Evolutionary conservation across 2,888 invertebrate species (phyloP), one percentile per base, ranked within the genome.

Genomic region (Dorcus hopei): DNA sequence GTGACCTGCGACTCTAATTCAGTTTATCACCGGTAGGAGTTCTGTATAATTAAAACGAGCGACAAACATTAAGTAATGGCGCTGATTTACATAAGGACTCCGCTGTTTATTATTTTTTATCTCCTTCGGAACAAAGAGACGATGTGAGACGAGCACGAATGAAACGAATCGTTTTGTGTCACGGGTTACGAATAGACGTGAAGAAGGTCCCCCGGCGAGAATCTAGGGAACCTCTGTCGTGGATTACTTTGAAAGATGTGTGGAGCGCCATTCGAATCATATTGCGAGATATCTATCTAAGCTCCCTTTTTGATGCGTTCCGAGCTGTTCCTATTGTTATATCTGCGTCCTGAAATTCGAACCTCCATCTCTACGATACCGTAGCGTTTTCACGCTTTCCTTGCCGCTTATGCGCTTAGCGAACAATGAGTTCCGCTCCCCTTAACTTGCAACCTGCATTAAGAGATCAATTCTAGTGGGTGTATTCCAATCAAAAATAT

Each of bases 201-300:
- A 61, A 65, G 68, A 69, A 64, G 65, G 69, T 70, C 70, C 72
- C 73, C 69, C 62, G 69, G 69, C 69, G 70, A 68, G 72, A 72
- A 73, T 74, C 70, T 65, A 69, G 66, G 67, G 71, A 72, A 73
- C 71, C 70, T 70, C 72, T 72, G 72, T 70, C 70, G 66, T 66
- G 72, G 74, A 74, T 74, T 74, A 72, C 63, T 65, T 66, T 61
- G 66, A 70, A 71, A 70, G 73, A 73, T 71, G 71, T 72, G 72
- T 68, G 68, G 65, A 70, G 68, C 70, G 70, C 72, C 70, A 73
- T 74, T 72, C 70, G 72, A 74, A 73, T 74, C 74, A 73, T 74
- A 74, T 74, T 74, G 74, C 71, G 66, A 68, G 73, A 74, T 73
- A 73, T 74, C 73, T 70, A 74, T 73, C 74, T 74, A 72, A 74